Conservation (phyloP, 2,113 vertebrate genomes). For the Dasyornis broadbenti region DNA sequence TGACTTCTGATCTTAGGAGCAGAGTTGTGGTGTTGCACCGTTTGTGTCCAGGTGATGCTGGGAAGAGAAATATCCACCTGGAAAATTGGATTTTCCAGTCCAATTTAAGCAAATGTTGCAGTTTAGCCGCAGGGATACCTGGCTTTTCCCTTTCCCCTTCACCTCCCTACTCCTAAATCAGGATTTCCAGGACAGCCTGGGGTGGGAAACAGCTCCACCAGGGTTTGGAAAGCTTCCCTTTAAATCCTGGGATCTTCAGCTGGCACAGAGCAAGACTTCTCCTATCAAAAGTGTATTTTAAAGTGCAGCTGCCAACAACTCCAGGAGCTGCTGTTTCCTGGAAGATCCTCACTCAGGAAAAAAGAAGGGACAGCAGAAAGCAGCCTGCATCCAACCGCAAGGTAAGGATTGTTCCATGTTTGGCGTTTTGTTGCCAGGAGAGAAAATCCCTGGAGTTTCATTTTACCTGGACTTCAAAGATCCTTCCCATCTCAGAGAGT, state of each 20-base stretch:
- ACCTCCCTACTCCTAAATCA: neutral
- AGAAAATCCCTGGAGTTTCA: neutral
- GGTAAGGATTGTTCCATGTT: neutral
- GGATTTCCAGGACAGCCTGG: neutral
- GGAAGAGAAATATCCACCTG: neutral
- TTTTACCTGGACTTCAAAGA: neutral
- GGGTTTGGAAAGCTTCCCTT: neutral
- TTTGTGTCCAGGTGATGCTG: neutral
- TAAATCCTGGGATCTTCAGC: neutral
- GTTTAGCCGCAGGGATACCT: neutral
- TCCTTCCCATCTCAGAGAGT: neutral
- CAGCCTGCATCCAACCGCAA: neutral
- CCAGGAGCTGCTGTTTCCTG: neutral
- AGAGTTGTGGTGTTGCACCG: neutral
- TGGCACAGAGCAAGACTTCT: neutral
- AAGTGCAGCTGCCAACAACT: neutral
- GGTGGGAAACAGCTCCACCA: neutral
- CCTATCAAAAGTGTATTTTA: neutral
- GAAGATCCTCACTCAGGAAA: neutral
- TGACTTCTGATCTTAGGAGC: neutral
- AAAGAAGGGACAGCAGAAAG: neutral
- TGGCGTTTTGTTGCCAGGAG: neutral
- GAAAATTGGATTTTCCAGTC: neutral
- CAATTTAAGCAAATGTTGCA: neutral
- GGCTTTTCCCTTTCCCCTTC: neutral